Evolutionary conservation across 2,888 invertebrate species (phyloP), one percentile per base, ranked within the genome.

Genomic region (Rotaria magnacalcarata): DNA sequence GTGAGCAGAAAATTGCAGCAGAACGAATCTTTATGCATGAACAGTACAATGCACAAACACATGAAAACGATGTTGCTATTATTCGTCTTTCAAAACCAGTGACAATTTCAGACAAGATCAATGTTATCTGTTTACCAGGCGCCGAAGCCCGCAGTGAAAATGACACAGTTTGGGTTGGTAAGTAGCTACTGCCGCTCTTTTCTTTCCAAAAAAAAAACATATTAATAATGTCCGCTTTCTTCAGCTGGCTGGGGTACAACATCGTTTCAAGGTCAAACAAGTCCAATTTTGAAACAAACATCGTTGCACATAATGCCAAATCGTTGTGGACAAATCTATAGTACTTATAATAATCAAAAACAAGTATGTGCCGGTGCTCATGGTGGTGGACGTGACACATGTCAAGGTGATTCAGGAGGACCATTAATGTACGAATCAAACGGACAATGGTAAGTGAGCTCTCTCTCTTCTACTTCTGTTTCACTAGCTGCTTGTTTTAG

Each of bases 371-470:
- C 67, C 34, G 67, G 67, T 67, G 41, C 34, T 19, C 7, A 67
- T 7, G 67, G 67, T 67, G 67, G 67, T 5, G 67, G 67, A 14
- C 67, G 7, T 34, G 67, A 67, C 16, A 67, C 67, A 41, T 67
- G 67, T 34, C 67, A 67, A 67, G 67, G 67, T 14, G 67, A 67
- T 34, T 67, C 67, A 34, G 67, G 67, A 14, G 67, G 67, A 34
- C 67, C 67, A 67, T 67, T 67, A 34, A 67, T 67, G 67, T 67
- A 67, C 27, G 67, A 67, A 67, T 67, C 67, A 67, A 67, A 67
- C 19, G 67, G 67, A 34, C 34, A 67, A 34, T 67, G 67, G 67
- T 67, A 67, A 67, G 19, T 5, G 2, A 19, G 1, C 34, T 67
- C 5, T 67, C 21, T 34, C 34, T 67, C 34, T 67, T 2, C 11